Conservation (phyloP, 2,797 vertebrate species). For the Pangasius sanitwongsei region DNA sequence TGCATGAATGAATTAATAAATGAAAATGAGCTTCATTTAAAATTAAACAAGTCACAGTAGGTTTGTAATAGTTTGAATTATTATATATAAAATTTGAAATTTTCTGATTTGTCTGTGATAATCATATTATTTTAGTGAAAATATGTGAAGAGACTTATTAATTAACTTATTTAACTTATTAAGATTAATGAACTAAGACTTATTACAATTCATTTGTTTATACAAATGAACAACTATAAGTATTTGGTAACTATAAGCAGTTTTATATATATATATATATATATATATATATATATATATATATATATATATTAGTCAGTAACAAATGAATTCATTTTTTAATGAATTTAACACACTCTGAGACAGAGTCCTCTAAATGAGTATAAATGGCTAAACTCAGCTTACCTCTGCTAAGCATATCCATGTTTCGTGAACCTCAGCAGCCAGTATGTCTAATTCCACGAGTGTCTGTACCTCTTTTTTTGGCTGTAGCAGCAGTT, state of each 20-base stretch:
- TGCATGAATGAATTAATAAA: not conserved
- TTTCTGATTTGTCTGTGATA: not conserved
- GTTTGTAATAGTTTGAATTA: not conserved
- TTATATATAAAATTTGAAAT: not conserved
- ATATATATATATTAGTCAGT: not conserved
- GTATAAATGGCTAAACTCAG: not conserved
- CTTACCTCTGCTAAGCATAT: constrained; percentile 38
- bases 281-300: no score
- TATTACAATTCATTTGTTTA: no score
- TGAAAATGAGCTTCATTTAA: not conserved
- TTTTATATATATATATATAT: not conserved
- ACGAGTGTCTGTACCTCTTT: not conserved
- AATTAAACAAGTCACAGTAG: not conserved
- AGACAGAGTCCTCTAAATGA: not conserved
- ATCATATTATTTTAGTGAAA: not conserved
- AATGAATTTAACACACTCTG: not conserved
- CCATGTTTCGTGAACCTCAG: constrained; percentile 36
- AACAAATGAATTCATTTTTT: not conserved
- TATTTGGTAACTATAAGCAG: not conserved
- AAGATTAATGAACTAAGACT: not conserved
- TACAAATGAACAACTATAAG: not conserved
- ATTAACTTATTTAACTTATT: no score
- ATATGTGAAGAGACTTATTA: not conserved
- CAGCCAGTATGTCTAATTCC: constrained; percentile 31
- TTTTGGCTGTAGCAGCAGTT: constrained; percentile 29